phyloP scores from a whole-genome alignment of 2,797 vertebrate genomes.

The Chrosomus eos region DNA sequence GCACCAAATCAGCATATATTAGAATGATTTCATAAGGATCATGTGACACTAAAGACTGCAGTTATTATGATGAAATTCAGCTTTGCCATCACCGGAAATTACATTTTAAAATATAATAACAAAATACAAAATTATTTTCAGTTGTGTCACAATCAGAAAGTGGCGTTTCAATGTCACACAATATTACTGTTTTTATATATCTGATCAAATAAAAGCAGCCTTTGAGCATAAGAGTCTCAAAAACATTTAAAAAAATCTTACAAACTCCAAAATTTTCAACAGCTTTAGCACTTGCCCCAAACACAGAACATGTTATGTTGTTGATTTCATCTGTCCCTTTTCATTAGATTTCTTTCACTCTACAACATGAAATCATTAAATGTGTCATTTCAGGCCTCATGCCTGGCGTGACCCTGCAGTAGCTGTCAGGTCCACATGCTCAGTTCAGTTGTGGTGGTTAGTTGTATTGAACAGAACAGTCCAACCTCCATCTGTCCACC shows the following conservation, averaged over 20 bases:
- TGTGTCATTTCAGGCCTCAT: conserved; percentile 28
- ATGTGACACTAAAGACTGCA: neutral
- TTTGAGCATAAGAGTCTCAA: neutral
- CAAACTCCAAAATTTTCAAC: neutral
- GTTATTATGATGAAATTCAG: neutral
- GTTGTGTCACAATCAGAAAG: neutral
- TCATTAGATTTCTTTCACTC: conserved; percentile 4
- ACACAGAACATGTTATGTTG: neutral
- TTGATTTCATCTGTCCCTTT: neutral
- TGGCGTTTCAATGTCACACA: neutral
- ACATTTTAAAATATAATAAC: too few relatives aligned
- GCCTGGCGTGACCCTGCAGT: conserved; percentile 15
- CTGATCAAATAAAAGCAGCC: neutral
- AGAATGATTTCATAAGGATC: neutral
- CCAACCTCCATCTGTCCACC: conserved; percentile 51
- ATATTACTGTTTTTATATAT: neutral
- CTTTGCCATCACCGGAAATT: neutral
- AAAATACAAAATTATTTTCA: neutral
- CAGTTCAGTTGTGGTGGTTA: conserved; percentile 35
- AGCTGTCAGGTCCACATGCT: conserved; percentile 27
- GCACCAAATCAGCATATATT: neutral
- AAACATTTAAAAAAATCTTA: neutral
- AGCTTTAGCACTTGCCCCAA: neutral
- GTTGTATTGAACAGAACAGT: conserved; percentile 48
- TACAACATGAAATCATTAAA: conserved; percentile 1